These are phyloP conservation scores for Mustelus asterias DNA, from an alignment of 2,113 vertebrate genomes.

Conservation along the genomic window DNA sequence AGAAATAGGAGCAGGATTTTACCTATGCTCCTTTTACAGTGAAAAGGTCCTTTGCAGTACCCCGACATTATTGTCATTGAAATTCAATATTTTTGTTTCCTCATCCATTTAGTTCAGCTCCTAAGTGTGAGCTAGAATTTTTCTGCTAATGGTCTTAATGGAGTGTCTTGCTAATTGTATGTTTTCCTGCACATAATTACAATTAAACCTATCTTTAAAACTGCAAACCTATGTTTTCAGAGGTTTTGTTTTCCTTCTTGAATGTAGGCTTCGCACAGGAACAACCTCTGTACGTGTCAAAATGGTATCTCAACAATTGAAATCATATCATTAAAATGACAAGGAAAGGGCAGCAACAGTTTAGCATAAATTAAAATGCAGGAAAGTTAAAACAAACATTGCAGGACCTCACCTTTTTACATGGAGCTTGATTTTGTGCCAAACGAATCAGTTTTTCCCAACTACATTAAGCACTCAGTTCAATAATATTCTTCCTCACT, in stretches of 20 bases:
- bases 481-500: background rate
- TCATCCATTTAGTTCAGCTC: background rate
- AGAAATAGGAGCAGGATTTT: background rate
- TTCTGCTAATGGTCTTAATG: slow-evolving; percentile 23
- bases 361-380: slow-evolving; percentile 13
- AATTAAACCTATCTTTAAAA: slow-evolving; percentile 16
- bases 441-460: background rate
- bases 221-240: slow-evolving; percentile 2
- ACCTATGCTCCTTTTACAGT: background rate
- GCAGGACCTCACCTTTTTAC: background rate
- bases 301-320: background rate
- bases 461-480: background rate
- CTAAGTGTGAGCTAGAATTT: background rate
- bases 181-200: background rate
- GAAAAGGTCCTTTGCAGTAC: background rate
- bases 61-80: background rate
- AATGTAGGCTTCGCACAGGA: background rate
- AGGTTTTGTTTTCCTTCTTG: background rate
- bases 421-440: background rate
- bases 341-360: background rate
- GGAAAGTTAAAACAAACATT: slow-evolving; percentile 9
- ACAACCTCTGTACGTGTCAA: background rate
- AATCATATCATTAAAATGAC: slow-evolving; percentile 20
- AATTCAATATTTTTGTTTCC: background rate
- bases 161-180: slow-evolving; percentile 20